Conservation (phyloP, 2,113 vertebrate genomes). For the Caracal caracal region DNA sequence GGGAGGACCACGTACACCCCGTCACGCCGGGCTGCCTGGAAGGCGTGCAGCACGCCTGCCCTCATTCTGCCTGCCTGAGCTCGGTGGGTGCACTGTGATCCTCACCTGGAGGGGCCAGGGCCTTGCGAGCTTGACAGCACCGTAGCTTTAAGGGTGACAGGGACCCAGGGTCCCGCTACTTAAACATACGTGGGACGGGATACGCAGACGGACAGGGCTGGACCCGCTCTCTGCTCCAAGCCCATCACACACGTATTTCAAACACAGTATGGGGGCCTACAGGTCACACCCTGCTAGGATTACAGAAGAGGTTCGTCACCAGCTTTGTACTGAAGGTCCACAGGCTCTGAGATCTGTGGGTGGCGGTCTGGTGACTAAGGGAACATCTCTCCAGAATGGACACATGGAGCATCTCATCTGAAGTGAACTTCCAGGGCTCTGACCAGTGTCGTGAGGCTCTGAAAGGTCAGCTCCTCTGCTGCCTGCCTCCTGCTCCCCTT, state of each 20-base stretch:
- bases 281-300: too few relatives aligned
- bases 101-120: background rate
- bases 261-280: background rate
- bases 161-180: background rate
- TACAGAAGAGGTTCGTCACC: background rate
- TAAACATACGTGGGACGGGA: background rate
- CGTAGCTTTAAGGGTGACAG: background rate
- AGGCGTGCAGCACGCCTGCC: fast-evolving
- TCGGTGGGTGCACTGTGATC: background rate
- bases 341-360: background rate
- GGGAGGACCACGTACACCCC: background rate
- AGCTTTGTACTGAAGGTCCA: background rate
- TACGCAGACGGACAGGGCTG: fast-evolving
- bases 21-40: background rate
- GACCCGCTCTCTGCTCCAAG: background rate
- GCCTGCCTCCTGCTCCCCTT: background rate
- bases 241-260: background rate
- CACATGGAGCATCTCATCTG: background rate
- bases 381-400: background rate
- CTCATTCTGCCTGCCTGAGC: background rate
- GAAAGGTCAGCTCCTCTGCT: background rate
- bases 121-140: too few relatives aligned
- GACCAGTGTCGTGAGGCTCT: background rate
- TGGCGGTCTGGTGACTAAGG: background rate
- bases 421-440: background rate